Conservation (phyloP, 2,797 vertebrate species). For the Poecile montanus region DNA sequence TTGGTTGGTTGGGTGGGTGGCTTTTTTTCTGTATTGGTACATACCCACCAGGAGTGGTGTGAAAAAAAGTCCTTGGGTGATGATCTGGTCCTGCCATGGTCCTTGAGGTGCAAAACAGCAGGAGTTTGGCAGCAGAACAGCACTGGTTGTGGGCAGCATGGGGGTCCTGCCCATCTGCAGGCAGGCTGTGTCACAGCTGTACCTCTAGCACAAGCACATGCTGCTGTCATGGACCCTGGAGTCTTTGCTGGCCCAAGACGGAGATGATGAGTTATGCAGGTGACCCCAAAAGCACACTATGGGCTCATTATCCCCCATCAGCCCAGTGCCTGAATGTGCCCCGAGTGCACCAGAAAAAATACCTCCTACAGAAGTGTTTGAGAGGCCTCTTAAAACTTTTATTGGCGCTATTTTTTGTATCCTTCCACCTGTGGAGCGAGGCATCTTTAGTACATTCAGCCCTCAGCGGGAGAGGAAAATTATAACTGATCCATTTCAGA, state of each 20-base stretch:
- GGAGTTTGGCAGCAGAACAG: background rate
- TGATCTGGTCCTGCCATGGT: rapidly evolving
- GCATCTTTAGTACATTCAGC: constrained; percentile 33
- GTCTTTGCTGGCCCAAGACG: background rate
- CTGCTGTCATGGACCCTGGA: background rate
- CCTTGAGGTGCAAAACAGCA: background rate
- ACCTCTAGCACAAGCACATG: background rate
- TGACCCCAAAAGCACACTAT: background rate
- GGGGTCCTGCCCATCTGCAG: background rate
- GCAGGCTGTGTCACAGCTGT: background rate
- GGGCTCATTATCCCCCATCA: background rate
- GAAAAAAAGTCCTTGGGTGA: rapidly evolving
- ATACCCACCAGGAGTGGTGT: rapidly evolving
- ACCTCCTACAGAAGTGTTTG: constrained; percentile 24
- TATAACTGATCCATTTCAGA: constrained; percentile 58
- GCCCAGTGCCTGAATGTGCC: background rate
- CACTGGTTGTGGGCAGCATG: rapidly evolving
- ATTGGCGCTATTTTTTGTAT: constrained; percentile 60
- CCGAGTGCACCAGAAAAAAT: background rate
- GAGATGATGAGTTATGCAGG: background rate
- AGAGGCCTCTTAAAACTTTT: constrained; percentile 49
- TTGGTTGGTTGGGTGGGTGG: background rate
- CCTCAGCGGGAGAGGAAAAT: constrained; percentile 51
- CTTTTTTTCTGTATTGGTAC: background rate
- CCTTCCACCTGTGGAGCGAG: constrained; percentile 58